Evolutionary conservation across 1,140 invertebrate genomes (phyloP).

Genomic region (Drosophila punjabiensis): DNA sequence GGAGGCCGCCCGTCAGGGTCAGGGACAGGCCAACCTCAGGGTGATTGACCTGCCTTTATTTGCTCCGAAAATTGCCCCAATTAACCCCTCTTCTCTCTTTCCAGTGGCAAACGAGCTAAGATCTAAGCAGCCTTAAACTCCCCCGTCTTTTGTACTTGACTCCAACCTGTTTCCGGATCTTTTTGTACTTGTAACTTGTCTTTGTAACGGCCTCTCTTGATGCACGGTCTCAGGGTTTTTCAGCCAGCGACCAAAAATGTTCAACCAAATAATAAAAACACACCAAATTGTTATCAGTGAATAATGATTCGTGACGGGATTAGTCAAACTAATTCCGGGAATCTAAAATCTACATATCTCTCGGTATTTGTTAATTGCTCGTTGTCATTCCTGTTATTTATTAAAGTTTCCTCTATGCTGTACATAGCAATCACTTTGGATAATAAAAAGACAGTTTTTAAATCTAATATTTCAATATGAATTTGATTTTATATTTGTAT

Average conservation of each 20-base stretch:
- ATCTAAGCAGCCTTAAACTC: slow-evolving; percentile 3
- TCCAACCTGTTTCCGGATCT: too few species aligned
- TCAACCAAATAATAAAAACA: slow-evolving; percentile 38
- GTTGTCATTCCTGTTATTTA: slow-evolving; percentile 25
- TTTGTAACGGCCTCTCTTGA: neutral
- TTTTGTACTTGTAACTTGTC: too few species aligned
- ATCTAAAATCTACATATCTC: neutral
- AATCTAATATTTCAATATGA: neutral
- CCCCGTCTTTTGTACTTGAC: slow-evolving; percentile 32
- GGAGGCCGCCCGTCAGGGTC: slow-evolving; percentile 72
- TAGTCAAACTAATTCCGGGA: slow-evolving; percentile 8
- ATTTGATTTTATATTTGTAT: too few species aligned
- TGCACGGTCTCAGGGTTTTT: slow-evolving; percentile 7
- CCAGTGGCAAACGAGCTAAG: slow-evolving; percentile 41
- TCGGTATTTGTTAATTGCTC: neutral
- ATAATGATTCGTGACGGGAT: neutral
- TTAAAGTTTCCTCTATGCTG: slow-evolving; percentile 1
- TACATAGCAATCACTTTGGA: slow-evolving; percentile 1
- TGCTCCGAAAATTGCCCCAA: too few species aligned
- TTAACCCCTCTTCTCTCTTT: neutral
- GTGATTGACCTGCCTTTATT: slow-evolving; percentile 29
- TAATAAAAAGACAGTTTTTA: slow-evolving; percentile 5
- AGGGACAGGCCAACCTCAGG: slow-evolving; percentile 59
- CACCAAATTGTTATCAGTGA: slow-evolving; percentile 34
- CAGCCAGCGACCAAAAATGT: slow-evolving; percentile 24